A percentile compares a stretch with the other conserved stretches of the same genome.
Conservation (phyloP, 2,888 invertebrate genomes). For the Euzophera pinguis region DNA sequence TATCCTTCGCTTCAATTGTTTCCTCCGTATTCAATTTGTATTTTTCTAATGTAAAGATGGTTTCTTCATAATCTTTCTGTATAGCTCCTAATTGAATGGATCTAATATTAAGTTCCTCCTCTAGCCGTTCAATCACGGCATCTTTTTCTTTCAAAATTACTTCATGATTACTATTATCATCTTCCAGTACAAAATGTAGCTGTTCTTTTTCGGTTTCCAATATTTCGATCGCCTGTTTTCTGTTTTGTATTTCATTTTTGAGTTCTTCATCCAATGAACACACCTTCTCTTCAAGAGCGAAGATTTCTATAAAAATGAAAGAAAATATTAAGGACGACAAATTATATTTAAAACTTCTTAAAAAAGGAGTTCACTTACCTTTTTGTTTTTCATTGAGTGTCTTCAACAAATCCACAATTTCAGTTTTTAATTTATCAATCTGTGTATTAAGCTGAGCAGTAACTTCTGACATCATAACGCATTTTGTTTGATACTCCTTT, state of each 20-base stretch:
- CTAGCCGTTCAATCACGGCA: conserved; percentile 35
- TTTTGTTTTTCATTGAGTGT: conserved; percentile 31
- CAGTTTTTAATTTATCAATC: conserved; percentile 28
- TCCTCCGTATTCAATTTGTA: conserved; percentile 22
- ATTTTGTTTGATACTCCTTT: conserved; percentile 39
- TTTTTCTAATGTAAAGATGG: conserved; percentile 37
- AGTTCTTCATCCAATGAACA: conserved; percentile 31
- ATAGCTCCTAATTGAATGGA: conserved; percentile 27
- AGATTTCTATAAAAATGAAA: not conserved
- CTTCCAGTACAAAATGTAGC: conserved; percentile 42
- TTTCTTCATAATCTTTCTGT: conserved; percentile 35
- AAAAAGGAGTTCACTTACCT: conserved; percentile 27
- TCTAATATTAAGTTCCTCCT: conserved; percentile 28
- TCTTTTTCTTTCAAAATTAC: conserved; percentile 44
- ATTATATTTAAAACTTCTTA: too few species aligned
- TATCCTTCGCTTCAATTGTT: conserved; percentile 29
- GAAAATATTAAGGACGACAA: too few species aligned
- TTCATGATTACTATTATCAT: conserved; percentile 44
- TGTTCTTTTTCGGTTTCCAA: conserved; percentile 46
- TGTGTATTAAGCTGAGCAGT: conserved; percentile 31
- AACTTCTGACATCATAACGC: conserved; percentile 27
- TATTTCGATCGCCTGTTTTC: conserved; percentile 30
- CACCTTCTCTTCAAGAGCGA: not conserved
- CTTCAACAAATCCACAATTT: conserved; percentile 17
- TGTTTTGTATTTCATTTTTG: conserved; percentile 31